Evolutionary conservation across 2,113 vertebrate species (phyloP).

Genomic region (Takifugu bimaculatus): DNA sequence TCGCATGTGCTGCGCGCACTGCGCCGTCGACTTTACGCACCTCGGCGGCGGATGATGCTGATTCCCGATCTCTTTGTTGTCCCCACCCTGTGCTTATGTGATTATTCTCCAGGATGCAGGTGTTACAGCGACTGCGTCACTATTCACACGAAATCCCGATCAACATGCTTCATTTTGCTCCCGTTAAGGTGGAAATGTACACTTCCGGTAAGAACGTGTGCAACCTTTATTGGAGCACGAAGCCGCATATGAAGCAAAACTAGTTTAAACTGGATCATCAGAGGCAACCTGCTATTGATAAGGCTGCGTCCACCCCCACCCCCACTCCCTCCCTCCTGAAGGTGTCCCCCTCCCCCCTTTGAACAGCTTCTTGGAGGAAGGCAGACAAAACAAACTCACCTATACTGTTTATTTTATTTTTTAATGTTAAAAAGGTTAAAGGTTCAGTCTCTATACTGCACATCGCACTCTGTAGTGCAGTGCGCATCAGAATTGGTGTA

Average conservation of each 20-base stretch:
- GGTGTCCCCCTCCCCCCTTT: slow-evolving; percentile 33
- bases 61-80: slow-evolving; percentile 37
- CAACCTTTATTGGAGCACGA: not conserved
- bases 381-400: not conserved
- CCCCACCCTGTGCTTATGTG: not conserved
- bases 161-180: too few species aligned
- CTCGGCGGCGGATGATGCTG: too few species aligned
- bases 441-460: slow-evolving; percentile 15
- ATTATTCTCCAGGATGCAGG: too few species aligned
- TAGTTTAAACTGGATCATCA: slow-evolving; percentile 73
- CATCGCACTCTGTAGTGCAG: slow-evolving; percentile 9
- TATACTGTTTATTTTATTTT: not conserved
- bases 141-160: too few species aligned
- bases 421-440: not conserved
- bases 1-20: too few species aligned
- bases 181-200: too few species aligned
- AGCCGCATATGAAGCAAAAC: slow-evolving; percentile 52
- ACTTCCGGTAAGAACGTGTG: not conserved
- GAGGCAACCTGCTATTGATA: slow-evolving; percentile 57
- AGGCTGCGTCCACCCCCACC: slow-evolving; percentile 49
- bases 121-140: too few species aligned
- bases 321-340: slow-evolving; percentile 24
- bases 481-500: too few species aligned
- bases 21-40: too few species aligned
- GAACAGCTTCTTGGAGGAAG: not conserved